Conservation (phyloP, 2,888 invertebrate species). For the Mythimna vitellina region DNA sequence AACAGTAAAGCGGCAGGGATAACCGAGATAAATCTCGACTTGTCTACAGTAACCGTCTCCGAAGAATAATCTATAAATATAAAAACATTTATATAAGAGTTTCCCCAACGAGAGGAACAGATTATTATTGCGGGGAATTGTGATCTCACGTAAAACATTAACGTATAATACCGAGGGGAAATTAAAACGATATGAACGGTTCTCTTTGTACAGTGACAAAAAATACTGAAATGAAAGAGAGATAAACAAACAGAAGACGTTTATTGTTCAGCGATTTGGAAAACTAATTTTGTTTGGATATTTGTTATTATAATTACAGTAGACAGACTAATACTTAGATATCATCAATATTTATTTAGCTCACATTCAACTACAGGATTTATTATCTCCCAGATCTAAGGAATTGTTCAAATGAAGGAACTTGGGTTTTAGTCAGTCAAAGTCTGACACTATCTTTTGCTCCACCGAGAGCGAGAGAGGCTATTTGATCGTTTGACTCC, state of each 20-base stretch:
- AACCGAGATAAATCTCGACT: conserved; percentile 80
- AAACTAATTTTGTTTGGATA: conserved; percentile 22
- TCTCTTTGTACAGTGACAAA: conserved; percentile 71
- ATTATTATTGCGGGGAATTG: conserved; percentile 77
- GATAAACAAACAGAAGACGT: conserved; percentile 39
- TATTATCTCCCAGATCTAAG: no score
- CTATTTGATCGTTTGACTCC: no score
- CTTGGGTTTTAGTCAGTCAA: no score
- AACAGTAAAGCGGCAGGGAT: conserved; percentile 75
- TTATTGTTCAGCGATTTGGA: conserved; percentile 20
- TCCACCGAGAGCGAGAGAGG: no score
- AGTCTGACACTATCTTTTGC: no score
- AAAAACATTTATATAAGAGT: conserved; percentile 74
- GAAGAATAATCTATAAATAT: conserved; percentile 74
- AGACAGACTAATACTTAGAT: neutral
- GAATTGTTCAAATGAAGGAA: no score
- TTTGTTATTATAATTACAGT: conserved; percentile 4
- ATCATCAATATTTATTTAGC: neutral
- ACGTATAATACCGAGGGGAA: conserved; percentile 82
- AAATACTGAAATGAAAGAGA: conserved; percentile 38
- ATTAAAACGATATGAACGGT: conserved; percentile 80
- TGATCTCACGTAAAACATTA: conserved; percentile 82
- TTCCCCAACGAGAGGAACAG: conserved; percentile 73
- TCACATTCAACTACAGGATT: neutral
- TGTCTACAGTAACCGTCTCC: conserved; percentile 76